A percentile compares a stretch with the other conserved stretches of the same genome.
Evolutionary conservation across 2,888 invertebrate species (phyloP).

Genomic region (Ethmia dodecea): DNA sequence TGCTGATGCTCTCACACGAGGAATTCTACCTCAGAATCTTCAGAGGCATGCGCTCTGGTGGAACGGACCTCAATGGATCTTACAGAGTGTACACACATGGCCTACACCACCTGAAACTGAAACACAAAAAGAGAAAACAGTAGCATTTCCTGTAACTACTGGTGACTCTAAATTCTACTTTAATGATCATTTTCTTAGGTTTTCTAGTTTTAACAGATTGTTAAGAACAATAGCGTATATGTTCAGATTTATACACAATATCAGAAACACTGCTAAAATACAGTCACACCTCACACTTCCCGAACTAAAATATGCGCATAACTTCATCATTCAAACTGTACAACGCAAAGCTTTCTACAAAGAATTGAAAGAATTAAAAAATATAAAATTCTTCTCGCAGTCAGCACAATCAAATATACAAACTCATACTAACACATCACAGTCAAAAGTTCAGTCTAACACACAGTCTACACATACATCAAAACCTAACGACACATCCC

Average conservation of each 20-base stretch:
- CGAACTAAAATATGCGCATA: background rate
- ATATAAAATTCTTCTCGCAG: background rate
- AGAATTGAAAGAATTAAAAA: slow-evolving; percentile 1
- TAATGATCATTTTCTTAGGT: background rate
- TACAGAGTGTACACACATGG: background rate
- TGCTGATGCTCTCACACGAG: slow-evolving; percentile 8
- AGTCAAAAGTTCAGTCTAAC: background rate
- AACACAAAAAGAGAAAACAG: background rate
- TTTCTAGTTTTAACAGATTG: slow-evolving; percentile 1
- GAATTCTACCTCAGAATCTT: slow-evolving; percentile 1
- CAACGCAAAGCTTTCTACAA: slow-evolving; percentile 3
- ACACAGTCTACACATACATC: background rate
- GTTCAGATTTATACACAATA: slow-evolving; percentile 1
- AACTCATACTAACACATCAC: background rate
- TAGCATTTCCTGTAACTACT: background rate
- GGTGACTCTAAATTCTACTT: background rate
- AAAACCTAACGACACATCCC: background rate
- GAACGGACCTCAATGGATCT: slow-evolving; percentile 7
- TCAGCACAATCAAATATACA: background rate
- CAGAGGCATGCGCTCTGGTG: slow-evolving; percentile 5
- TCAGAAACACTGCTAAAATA: background rate
- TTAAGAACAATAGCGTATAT: slow-evolving; percentile 5
- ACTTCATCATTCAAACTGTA: slow-evolving; percentile 1
- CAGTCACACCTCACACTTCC: background rate
- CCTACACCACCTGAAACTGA: background rate